Conservation (phyloP, 2,113 vertebrate genomes). For the Fulmarus glacialis region DNA sequence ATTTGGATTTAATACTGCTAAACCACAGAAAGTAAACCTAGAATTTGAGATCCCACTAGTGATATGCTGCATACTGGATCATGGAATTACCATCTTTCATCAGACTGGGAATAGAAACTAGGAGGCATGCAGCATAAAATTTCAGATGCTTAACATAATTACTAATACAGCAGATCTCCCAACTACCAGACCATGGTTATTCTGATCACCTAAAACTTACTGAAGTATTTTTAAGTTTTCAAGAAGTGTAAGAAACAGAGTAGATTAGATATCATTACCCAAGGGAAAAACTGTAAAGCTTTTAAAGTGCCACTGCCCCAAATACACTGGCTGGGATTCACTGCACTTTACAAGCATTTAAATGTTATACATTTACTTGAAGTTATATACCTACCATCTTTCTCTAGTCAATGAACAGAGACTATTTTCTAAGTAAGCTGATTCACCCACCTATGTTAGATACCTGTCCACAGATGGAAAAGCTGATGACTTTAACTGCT, state of each 20-base stretch:
- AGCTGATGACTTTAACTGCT: background rate
- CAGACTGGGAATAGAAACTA: background rate
- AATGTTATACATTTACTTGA: background rate
- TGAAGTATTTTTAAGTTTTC: background rate
- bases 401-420: background rate
- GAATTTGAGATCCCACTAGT: background rate
- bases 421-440: background rate
- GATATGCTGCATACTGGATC: background rate
- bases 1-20: background rate
- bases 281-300: background rate
- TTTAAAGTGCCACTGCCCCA: background rate
- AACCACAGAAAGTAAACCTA: background rate
- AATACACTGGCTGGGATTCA: background rate
- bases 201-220: background rate
- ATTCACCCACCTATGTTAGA: background rate
- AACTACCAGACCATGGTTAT: background rate
- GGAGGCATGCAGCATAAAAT: background rate
- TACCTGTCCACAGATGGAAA: background rate
- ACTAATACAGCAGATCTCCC: background rate
- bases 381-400: background rate
- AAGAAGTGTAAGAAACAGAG: background rate
- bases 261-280: background rate
- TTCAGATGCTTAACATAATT: background rate
- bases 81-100: background rate
- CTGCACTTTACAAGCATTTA: background rate